These are phyloP conservation scores for Sphyrna mokarran DNA, from an alignment of 2,113 vertebrate genomes.

Conservation along the genomic window DNA sequence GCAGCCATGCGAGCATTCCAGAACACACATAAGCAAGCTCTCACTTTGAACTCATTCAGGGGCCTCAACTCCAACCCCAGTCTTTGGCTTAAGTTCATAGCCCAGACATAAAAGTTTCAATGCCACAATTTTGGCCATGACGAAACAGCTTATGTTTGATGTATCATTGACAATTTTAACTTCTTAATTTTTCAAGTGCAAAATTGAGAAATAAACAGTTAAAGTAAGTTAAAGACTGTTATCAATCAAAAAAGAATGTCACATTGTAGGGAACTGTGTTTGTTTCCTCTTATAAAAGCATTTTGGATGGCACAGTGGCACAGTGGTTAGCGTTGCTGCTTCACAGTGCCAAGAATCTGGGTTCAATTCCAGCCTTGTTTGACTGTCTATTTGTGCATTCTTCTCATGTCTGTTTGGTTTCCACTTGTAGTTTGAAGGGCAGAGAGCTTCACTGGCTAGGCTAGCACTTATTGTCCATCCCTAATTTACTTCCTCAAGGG, in stretches of 20 bases:
- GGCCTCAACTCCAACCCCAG: not conserved
- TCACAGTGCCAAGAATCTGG: too few species aligned
- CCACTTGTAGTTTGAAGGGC: too few species aligned
- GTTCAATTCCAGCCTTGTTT: too few species aligned
- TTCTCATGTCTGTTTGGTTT: too few species aligned
- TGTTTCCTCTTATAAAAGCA: not conserved
- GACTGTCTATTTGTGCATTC: too few species aligned
- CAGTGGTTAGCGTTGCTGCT: too few species aligned
- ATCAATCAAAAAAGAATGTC: not conserved
- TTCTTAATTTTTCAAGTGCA: not conserved
- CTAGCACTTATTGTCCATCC: too few species aligned
- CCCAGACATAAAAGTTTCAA: not conserved
- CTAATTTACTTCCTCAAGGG: too few species aligned
- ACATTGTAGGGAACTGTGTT: not conserved
- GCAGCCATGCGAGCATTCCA: too few species aligned
- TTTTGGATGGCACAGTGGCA: too few species aligned
- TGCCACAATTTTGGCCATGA: not conserved
- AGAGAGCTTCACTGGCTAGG: too few species aligned
- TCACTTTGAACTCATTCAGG: not conserved
- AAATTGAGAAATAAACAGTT: not conserved
- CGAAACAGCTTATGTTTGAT: not conserved
- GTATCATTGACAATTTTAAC: not conserved
- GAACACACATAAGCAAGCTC: not conserved
- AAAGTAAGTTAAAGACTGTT: not conserved
- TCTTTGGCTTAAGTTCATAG: not conserved